Evolutionary conservation across 1,140 invertebrate genomes (phyloP).

Genomic region (Drosophila miranda): DNA sequence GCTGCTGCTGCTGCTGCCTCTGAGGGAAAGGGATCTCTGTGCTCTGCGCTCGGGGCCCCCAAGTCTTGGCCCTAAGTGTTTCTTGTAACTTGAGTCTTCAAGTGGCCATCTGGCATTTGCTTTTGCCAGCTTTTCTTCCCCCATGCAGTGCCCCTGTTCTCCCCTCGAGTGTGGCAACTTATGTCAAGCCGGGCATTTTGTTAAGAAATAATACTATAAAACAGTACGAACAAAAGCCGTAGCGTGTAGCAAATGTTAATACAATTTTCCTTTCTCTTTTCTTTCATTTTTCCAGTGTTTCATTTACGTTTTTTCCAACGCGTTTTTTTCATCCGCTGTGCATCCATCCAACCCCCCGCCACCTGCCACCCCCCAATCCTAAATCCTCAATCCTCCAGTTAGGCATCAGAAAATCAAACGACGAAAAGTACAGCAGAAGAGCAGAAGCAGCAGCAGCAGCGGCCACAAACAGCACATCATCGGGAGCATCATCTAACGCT

Average conservation of each 20-base stretch:
- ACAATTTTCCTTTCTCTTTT: slow-evolving; percentile 42
- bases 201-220: slow-evolving; percentile 55
- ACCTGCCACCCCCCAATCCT: too few relatives aligned
- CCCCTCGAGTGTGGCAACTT: slow-evolving; percentile 60
- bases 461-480: slow-evolving; percentile 21
- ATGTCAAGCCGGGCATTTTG: slow-evolving; percentile 66
- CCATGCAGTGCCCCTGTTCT: slow-evolving; percentile 5
- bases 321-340: slow-evolving; percentile 44
- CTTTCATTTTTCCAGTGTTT: slow-evolving; percentile 60
- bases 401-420: slow-evolving; percentile 43
- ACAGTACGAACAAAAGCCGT: slow-evolving; percentile 42
- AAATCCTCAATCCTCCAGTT: slow-evolving; percentile 12
- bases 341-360: not conserved
- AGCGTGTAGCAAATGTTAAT: slow-evolving; percentile 51
- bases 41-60: not conserved
- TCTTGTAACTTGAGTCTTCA: slow-evolving; percentile 80
- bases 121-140: slow-evolving; percentile 65
- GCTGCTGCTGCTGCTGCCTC: slow-evolving; percentile 3
- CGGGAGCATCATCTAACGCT: slow-evolving; percentile 79
- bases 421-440: slow-evolving; percentile 30
- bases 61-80: slow-evolving; percentile 66
- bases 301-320: slow-evolving; percentile 60
- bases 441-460: slow-evolving; percentile 27
- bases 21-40: slow-evolving; percentile 39
- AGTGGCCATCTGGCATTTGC: slow-evolving; percentile 75